Percentiles rank a stretch among this genome's conserved stretches.
Evolutionary conservation across 2,888 invertebrate genomes (phyloP).

Genomic region (Venusia cambrica): DNA sequence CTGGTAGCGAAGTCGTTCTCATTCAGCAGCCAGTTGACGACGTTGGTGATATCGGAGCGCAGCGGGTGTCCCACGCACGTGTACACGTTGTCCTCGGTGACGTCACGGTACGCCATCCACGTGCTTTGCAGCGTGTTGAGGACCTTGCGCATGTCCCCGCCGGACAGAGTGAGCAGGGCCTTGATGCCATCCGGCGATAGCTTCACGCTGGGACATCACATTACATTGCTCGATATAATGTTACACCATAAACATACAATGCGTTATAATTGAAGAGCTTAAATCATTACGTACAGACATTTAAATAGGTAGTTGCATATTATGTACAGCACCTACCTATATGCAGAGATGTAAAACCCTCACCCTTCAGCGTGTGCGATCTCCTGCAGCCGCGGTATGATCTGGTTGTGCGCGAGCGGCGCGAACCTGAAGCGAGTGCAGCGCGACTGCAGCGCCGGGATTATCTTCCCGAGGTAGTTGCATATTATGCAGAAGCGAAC

Average conservation of each 20-base stretch:
- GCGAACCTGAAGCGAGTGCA: constrained; percentile 98
- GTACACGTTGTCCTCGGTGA: constrained; percentile 95
- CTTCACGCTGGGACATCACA: constrained; percentile 87
- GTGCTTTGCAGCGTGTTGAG: constrained; percentile 98
- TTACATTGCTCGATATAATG: no score
- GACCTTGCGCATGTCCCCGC: constrained; percentile 99
- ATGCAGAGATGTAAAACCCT: constrained; percentile 33
- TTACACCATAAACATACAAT: no score
- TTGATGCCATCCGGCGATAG: constrained; percentile 93
- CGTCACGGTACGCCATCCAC: constrained; percentile 93
- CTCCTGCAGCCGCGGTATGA: constrained; percentile 92
- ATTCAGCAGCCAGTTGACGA: constrained; percentile 92
- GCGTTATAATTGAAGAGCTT: no score
- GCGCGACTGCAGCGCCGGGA: constrained; percentile 98
- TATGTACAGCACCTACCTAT: no score
- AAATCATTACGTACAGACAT: no score
- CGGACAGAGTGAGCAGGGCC: constrained; percentile 93
- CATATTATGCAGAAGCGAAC: constrained; percentile 99
- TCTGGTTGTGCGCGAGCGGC: constrained; percentile 91
- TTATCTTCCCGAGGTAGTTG: constrained; percentile 99
- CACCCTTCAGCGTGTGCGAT: constrained; percentile 92
- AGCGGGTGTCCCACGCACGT: constrained; percentile 98
- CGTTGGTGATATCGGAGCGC: constrained; percentile 91
- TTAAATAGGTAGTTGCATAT: no score
- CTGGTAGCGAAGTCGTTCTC: constrained; percentile 88